Conservation (phyloP, 1,140 invertebrate genomes). For the Zaprionus gabonicus region DNA sequence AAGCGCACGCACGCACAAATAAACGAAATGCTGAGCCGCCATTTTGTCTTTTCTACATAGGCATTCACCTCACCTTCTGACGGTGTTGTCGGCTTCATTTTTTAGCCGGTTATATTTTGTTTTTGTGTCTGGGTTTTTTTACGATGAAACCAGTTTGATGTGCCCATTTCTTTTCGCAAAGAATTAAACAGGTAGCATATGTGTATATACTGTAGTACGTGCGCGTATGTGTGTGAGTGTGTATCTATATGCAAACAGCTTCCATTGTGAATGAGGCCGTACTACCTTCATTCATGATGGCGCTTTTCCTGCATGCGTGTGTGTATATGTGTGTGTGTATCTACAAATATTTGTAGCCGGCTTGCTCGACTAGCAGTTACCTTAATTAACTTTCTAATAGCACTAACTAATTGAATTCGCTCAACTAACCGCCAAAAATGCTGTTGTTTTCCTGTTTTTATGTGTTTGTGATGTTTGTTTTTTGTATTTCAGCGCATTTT, state of each 20-base stretch:
- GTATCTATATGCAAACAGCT: constrained; percentile 49
- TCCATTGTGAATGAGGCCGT: neutral
- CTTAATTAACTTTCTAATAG: neutral
- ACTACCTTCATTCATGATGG: constrained; percentile 8
- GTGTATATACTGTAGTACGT: constrained; percentile 5
- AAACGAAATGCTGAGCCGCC: constrained; percentile 36
- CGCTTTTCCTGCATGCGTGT: neutral
- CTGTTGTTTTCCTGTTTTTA: constrained; percentile 33
- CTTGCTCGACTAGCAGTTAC: neutral
- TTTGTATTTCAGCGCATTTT: constrained; percentile 71
- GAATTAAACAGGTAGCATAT: constrained; percentile 38
- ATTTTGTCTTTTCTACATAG: constrained; percentile 57
- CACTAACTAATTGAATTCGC: neutral
- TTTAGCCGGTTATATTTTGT: constrained; percentile 33
- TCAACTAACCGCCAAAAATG: neutral
- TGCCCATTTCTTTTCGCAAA: constrained; percentile 35
- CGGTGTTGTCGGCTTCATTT: constrained; percentile 28
- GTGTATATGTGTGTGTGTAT: neutral
- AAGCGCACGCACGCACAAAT: constrained; percentile 9
- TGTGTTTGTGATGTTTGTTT: constrained; percentile 50
- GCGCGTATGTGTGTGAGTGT: constrained; percentile 51
- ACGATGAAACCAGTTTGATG: constrained; percentile 52
- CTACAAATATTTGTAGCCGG: neutral
- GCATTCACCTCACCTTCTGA: constrained; percentile 35
- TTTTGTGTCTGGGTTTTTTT: constrained; percentile 13